A percentile compares a stretch with the other conserved stretches of the same genome.
Conservation (phyloP, 2,113 vertebrate species). For the Boulengeromyrus knoepffleri region DNA sequence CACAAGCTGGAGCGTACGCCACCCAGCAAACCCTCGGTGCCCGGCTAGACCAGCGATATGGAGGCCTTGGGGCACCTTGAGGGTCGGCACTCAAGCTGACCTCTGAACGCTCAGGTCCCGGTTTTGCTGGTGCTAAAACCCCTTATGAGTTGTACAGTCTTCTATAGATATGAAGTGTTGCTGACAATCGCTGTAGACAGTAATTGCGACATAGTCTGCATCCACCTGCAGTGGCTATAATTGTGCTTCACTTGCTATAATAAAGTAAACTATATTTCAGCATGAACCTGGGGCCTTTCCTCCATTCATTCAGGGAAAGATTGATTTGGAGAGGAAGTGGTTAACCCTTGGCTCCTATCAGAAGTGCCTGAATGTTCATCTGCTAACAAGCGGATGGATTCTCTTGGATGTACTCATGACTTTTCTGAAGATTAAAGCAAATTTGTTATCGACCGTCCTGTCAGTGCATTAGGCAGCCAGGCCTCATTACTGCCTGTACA, state of each 20-base stretch:
- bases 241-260: not conserved
- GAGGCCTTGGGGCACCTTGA: not conserved
- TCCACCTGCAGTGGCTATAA: not conserved
- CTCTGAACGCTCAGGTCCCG: too few species aligned
- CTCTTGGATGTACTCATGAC: not conserved
- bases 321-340: not conserved
- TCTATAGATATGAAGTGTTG: not conserved
- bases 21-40: not conserved
- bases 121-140: not conserved
- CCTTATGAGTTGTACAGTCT: not conserved
- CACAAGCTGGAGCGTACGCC: not conserved
- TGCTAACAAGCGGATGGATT: not conserved
- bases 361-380: not conserved
- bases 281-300: not conserved
- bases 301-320: not conserved
- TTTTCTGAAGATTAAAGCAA: slow-evolving; percentile 22
- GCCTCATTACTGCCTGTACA: slow-evolving; percentile 10
- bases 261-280: not conserved
- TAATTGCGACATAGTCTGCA: not conserved
- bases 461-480: slow-evolving; percentile 8
- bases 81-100: not conserved
- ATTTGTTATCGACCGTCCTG: slow-evolving; percentile 20
- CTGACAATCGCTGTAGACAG: not conserved
- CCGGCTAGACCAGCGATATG: not conserved
- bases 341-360: not conserved